A percentile compares a stretch with the other conserved stretches of the same genome.
Evolutionary conservation across 2,888 invertebrate genomes (phyloP).

Genomic region (Drosophila paranaensis): DNA sequence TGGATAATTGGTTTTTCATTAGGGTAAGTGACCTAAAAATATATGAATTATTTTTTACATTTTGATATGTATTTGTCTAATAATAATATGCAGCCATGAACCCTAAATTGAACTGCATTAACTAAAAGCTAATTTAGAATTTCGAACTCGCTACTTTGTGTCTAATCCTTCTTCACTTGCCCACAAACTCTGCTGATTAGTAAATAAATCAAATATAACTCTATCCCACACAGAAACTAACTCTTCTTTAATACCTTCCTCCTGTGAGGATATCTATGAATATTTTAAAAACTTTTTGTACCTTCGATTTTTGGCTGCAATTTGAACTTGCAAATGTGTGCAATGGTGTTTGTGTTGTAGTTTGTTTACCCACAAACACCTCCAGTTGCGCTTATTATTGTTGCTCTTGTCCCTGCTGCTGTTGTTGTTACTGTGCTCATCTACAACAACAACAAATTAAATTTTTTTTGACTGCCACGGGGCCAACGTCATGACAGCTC

Average conservation of each 20-base stretch:
- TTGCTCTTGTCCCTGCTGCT: background rate
- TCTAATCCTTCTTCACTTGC: background rate
- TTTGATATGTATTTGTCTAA: background rate
- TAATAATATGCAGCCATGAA: background rate
- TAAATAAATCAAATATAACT: background rate
- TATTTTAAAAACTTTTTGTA: background rate
- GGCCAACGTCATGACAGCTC: constrained; percentile 56
- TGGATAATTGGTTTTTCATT: background rate
- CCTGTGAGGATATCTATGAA: background rate
- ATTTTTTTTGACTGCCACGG: constrained; percentile 42
- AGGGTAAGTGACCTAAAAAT: background rate
- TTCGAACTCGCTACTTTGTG: background rate
- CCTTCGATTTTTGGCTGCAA: constrained; percentile 5
- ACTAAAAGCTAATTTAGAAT: background rate
- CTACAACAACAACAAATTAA: constrained; percentile 24
- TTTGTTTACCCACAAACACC: constrained; percentile 32
- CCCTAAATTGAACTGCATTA: background rate
- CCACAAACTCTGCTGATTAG: background rate
- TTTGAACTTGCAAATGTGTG: constrained; percentile 40
- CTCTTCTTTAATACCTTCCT: background rate
- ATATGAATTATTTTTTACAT: background rate
- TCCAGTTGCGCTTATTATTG: constrained; percentile 32
- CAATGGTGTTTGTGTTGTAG: constrained; percentile 14
- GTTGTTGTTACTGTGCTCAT: constrained; percentile 1
- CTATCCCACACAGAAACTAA: background rate